These are phyloP conservation scores for Atta cephalotes DNA, from an alignment of 1,140 invertebrate genomes.

Conservation along the genomic window DNA sequence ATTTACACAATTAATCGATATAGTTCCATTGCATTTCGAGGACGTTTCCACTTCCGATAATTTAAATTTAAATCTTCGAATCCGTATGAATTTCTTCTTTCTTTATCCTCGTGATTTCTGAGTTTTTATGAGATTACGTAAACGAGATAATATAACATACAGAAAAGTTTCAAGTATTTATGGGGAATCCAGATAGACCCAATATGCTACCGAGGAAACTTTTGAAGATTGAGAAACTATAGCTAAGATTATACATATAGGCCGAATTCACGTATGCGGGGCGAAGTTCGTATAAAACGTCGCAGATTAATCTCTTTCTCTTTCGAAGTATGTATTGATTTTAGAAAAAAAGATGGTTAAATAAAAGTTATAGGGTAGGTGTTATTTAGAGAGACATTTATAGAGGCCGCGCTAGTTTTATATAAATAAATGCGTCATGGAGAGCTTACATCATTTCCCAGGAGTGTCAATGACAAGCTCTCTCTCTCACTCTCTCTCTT, in stretches of 20 bases:
- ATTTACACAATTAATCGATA: background rate
- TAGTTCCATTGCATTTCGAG: background rate
- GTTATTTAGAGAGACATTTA: background rate
- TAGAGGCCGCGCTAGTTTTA: background rate
- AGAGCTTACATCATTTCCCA: conserved; percentile 17
- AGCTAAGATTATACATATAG: background rate
- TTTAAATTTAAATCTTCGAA: background rate
- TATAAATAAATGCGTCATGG: conserved; percentile 31
- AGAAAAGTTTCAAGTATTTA: conserved; percentile 41
- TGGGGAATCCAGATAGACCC: conserved; percentile 22
- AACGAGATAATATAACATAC: conserved; percentile 19
- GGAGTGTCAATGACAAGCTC: conserved; percentile 29
- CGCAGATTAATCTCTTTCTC: conserved; percentile 24
- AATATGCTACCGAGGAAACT: conserved; percentile 53
- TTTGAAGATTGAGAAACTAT: conserved; percentile 54
- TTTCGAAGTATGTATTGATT: conserved; percentile 12
- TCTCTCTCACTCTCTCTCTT: no score
- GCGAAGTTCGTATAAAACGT: conserved; percentile 31
- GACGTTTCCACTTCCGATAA: background rate
- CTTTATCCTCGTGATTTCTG: background rate
- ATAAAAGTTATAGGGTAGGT: conserved; percentile 50
- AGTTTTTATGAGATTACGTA: background rate
- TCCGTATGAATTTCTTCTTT: background rate
- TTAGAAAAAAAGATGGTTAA: conserved; percentile 27
- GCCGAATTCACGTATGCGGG: background rate